These are phyloP conservation scores for Neopipo cinnamomea DNA, from an alignment of 2,113 vertebrate genomes.

Conservation along the genomic window DNA sequence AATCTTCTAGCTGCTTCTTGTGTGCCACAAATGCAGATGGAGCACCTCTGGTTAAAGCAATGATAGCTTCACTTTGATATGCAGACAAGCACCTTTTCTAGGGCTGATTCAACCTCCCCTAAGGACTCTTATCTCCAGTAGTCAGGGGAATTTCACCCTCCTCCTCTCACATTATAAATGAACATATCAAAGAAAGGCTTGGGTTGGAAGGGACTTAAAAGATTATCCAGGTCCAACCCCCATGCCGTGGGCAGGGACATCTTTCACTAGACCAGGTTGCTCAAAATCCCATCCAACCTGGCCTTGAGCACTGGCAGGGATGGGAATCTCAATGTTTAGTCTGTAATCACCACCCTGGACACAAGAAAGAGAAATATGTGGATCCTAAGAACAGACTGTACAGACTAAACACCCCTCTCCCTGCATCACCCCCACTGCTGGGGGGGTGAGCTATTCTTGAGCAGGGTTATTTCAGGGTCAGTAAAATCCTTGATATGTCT, in stretches of 20 bases:
- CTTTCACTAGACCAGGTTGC: neutral
- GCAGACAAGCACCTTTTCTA: neutral
- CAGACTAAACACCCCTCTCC: neutral
- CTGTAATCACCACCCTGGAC: neutral
- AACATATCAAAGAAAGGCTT: neutral
- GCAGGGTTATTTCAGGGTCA: neutral
- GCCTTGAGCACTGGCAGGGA: neutral
- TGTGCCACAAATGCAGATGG: neutral
- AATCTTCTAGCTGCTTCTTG: neutral
- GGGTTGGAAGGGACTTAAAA: neutral
- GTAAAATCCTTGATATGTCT: neutral
- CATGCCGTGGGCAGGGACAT: neutral
- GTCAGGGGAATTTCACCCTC: neutral
- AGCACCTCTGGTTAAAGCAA: neutral
- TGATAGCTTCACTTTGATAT: neutral
- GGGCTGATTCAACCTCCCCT: neutral
- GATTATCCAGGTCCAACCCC: neutral
- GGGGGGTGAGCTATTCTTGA: neutral
- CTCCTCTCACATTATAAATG: neutral
- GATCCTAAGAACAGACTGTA: neutral
- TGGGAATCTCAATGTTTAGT: neutral
- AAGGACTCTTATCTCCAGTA: neutral
- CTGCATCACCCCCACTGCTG: neutral
- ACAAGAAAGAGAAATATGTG: neutral
- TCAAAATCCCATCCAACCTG: neutral